Evolutionary conservation across 2,888 invertebrate genomes (phyloP), one percentile per base, ranked within the genome.

Genomic region (Philereme vetulata): DNA sequence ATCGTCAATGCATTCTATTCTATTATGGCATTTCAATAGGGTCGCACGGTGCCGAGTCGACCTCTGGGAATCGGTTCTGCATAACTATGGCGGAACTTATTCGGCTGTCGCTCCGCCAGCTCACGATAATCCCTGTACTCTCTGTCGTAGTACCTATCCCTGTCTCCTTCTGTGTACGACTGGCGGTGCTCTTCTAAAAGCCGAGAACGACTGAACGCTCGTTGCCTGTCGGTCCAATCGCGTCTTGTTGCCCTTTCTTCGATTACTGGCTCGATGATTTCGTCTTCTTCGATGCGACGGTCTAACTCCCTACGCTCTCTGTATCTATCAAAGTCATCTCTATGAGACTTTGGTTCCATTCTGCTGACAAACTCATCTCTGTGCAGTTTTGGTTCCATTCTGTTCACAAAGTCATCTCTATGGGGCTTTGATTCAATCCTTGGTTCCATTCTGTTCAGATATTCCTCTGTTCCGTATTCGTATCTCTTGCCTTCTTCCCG

Each of bases 31-130:
- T 83, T 59, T 91, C 75, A 93, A 74, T 93, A 93, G 56, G 93
- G 93, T 72, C 92, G 80, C 64, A 93, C 92, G 49, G 93, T 88
- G 8, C 91, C 92, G 50, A 93, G 84, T 45, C 92, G 86, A 11
- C 90, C 91, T 64, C 94, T 81, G 5, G 93, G 88, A 62, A 94
- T 93, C 11, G 94, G 94, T 70, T 95, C 95, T n/a, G 94, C 95
- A 72, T 95, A 95, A 76, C 95, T 95, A 75, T 95, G 95, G 53
- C 95, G 91, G 79, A 90, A 90, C 70, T 92, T 91, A n/a, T 85
- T 79, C 74, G 84, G 88, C 65, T 87, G 88, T 36, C 92, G 70
- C 8, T 91, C 91, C 2, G 89, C 78, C 8, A 91, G 74, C 32
- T 92, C 91, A 34, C 86, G 86, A 72, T 86, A 90, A 38, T 92